phyloP scores from a whole-genome alignment of 2,113 vertebrate genomes.

The Macquaria ambigua region DNA sequence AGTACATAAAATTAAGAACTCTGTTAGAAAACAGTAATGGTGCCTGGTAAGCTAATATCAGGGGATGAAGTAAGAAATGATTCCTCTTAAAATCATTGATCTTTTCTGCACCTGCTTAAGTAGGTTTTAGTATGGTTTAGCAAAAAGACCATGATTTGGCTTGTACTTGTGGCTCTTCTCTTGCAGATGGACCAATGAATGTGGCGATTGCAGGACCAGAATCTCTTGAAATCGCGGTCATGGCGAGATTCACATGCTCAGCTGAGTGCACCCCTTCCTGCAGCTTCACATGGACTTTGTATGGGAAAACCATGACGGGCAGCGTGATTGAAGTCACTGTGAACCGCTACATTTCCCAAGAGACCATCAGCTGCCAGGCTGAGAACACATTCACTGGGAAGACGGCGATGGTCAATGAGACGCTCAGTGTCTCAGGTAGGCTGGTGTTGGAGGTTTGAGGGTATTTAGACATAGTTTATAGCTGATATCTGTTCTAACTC shows the following conservation, averaged over 20 bases:
- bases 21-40: not conserved
- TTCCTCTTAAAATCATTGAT: not conserved
- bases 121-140: too few species aligned
- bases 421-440: constrained; percentile 45
- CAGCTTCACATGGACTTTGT: constrained; percentile 53
- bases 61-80: not conserved
- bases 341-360: constrained; percentile 10
- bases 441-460: not conserved
- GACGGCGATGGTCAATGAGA: constrained; percentile 4
- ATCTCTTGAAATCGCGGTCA: constrained; percentile 26
- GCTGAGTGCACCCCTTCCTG: constrained; percentile 57
- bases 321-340: constrained; percentile 16
- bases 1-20: not conserved
- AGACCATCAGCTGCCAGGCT: constrained; percentile 54
- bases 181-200: constrained; percentile 48
- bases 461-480: not conserved
- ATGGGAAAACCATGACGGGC: constrained; percentile 9
- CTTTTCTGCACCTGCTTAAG: not conserved
- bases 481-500: not conserved
- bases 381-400: constrained; percentile 25
- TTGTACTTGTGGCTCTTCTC: not conserved
- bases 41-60: constrained; percentile 30
- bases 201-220: constrained; percentile 45
- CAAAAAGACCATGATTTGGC: not conserved
- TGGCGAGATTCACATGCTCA: constrained; percentile 22